Conservation (phyloP, 2,888 invertebrate genomes). For the Lutraria lutraria region DNA sequence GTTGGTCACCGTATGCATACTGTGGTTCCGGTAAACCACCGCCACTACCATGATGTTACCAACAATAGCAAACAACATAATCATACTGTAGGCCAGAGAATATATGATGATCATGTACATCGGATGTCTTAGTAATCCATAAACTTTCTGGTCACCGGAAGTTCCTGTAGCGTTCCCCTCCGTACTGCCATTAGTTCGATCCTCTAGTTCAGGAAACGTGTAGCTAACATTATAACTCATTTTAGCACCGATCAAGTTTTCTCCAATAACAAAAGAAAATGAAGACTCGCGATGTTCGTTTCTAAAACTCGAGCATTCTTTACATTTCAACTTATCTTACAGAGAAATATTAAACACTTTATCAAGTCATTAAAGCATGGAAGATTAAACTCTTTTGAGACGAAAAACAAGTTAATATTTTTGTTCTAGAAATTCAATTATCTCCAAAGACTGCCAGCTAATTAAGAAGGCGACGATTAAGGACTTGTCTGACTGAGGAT, state of each 20-base stretch:
- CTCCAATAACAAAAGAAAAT: background rate
- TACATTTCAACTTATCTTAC: background rate
- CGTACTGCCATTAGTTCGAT: background rate
- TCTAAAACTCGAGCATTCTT: background rate
- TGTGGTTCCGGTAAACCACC: slow-evolving; percentile 83
- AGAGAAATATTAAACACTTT: background rate
- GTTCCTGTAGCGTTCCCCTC: background rate
- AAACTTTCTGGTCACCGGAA: slow-evolving; percentile 31
- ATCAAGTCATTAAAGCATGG: background rate
- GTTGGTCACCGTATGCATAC: slow-evolving; percentile 86
- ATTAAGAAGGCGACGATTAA: background rate
- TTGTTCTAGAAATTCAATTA: background rate
- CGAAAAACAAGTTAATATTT: background rate
- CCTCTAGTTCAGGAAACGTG: slow-evolving; percentile 23
- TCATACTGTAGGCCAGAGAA: slow-evolving; percentile 84
- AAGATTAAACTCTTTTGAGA: background rate
- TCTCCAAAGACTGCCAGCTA: background rate
- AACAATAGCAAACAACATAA: slow-evolving; percentile 84
- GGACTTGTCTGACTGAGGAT: background rate
- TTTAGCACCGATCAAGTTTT: background rate
- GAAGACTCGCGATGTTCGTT: background rate
- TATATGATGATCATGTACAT: slow-evolving; percentile 78
- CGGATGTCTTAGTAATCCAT: slow-evolving; percentile 74
- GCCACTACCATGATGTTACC: slow-evolving; percentile 86
- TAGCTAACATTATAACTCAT: slow-evolving; percentile 50